Conservation (phyloP, 2,113 vertebrate genomes). For the Sylvietta virens region DNA sequence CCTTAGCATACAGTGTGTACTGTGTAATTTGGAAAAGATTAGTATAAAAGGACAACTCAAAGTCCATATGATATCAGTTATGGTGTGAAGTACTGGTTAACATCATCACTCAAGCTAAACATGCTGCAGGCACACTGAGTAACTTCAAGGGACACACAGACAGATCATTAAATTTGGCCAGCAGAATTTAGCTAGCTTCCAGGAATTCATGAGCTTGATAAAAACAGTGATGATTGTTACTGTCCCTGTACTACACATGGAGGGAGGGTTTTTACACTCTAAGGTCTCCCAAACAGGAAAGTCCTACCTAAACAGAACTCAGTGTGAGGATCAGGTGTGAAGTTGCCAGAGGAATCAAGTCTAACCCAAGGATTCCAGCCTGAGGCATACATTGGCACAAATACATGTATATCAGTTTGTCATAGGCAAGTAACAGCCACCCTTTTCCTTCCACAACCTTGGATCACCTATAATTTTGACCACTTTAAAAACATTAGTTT, state of each 20-base stretch:
- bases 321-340: neutral
- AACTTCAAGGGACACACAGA: neutral
- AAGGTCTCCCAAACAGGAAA: neutral
- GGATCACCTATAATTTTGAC: neutral
- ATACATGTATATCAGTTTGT: neutral
- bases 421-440: neutral
- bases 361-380: neutral
- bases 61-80: slow-evolving; percentile 21
- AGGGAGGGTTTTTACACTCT: neutral
- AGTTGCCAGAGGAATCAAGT: neutral
- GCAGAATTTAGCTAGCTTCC: neutral
- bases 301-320: neutral
- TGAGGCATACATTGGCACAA: neutral
- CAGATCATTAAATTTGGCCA: neutral
- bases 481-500: neutral
- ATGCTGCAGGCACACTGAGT: neutral
- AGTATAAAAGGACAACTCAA: neutral
- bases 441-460: neutral
- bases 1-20: neutral
- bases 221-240: neutral
- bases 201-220: neutral
- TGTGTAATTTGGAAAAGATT: slow-evolving; percentile 52
- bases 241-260: neutral
- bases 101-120: slow-evolving; percentile 17
- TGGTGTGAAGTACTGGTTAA: slow-evolving; percentile 39